phyloP scores from a whole-genome alignment of 2,888 invertebrate genomes.

The Nycteola revayana region DNA sequence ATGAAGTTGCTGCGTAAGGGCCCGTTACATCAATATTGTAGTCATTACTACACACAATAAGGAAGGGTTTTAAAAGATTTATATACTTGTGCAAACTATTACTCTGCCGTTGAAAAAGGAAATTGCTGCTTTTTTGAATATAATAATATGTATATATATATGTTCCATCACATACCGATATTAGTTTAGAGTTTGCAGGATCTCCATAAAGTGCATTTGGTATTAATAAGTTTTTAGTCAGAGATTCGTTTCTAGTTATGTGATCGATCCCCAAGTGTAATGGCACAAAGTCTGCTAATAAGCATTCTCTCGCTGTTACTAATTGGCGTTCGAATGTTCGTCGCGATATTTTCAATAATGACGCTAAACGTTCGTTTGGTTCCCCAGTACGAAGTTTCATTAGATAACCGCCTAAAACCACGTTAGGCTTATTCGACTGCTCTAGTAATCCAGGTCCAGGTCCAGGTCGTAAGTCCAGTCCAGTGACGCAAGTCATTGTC shows the following conservation, averaged over 20 bases:
- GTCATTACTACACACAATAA: conserved; percentile 9
- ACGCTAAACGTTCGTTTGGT: not conserved
- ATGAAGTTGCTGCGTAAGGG: not conserved
- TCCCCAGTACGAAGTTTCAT: too few relatives aligned
- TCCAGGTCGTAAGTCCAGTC: conserved; percentile 2
- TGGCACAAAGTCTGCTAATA: conserved; percentile 2
- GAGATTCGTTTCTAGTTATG: conserved; percentile 6
- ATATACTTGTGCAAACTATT: conserved; percentile 8
- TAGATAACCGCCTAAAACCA: too few relatives aligned
- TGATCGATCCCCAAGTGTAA: conserved; percentile 2
- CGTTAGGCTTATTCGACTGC: conserved; percentile 1
- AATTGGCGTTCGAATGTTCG: not conserved
- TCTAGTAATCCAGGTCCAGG: too few relatives aligned
- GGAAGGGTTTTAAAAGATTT: conserved; percentile 10
- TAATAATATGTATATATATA: not conserved
- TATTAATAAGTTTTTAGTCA: conserved; percentile 9
- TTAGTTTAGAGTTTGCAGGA: not conserved
- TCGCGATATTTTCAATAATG: not conserved
- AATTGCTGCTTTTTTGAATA: conserved; percentile 8
- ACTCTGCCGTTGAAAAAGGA: conserved; percentile 3
- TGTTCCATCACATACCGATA: conserved; percentile 8
- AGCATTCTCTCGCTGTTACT: conserved; percentile 1
- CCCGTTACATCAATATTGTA: conserved; percentile 1
- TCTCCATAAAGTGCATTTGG: conserved; percentile 7
- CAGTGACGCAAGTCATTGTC: conserved; percentile 2